Conservation (phyloP, 2,797 vertebrate species). For the Naso thynnoides region DNA sequence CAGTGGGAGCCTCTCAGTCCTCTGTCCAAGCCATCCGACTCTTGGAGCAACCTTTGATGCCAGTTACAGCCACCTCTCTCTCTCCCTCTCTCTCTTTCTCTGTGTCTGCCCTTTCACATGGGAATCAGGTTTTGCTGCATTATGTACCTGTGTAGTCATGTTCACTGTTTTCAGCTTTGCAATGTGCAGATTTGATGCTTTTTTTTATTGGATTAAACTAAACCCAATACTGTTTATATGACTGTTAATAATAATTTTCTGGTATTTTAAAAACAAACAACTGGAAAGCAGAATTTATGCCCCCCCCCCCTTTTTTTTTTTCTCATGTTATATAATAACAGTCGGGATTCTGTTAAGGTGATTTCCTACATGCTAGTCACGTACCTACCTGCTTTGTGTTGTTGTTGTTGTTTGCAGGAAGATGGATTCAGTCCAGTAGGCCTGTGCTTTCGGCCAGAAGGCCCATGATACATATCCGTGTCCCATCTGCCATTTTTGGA, state of each 20-base stretch:
- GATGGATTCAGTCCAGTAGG: constrained; percentile 60
- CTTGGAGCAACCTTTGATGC: constrained; percentile 46
- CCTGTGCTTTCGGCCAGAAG: constrained; percentile 44
- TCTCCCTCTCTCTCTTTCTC: background rate
- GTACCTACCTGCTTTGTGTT: constrained; percentile 37
- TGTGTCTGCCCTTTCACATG: background rate
- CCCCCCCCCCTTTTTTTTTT: no score
- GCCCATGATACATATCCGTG: constrained; percentile 31
- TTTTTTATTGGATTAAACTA: background rate
- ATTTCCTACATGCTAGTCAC: background rate
- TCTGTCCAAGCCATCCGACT: constrained; percentile 38
- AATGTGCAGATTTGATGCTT: background rate
- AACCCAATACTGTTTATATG: no score
- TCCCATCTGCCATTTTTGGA: constrained; percentile 68
- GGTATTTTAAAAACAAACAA: background rate
- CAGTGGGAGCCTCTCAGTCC: constrained; percentile 51
- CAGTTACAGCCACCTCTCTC: constrained; percentile 30
- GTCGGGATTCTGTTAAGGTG: no score
- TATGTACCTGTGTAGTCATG: constrained; percentile 14
- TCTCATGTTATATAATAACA: background rate
- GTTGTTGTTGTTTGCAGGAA: constrained; percentile 42
- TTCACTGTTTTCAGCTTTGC: background rate
- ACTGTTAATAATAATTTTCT: no score
- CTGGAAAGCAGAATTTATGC: background rate
- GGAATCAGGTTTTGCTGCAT: constrained; percentile 15